phyloP scores from a whole-genome alignment of 2,797 vertebrate genomes.

The Gallinago solitaria region DNA sequence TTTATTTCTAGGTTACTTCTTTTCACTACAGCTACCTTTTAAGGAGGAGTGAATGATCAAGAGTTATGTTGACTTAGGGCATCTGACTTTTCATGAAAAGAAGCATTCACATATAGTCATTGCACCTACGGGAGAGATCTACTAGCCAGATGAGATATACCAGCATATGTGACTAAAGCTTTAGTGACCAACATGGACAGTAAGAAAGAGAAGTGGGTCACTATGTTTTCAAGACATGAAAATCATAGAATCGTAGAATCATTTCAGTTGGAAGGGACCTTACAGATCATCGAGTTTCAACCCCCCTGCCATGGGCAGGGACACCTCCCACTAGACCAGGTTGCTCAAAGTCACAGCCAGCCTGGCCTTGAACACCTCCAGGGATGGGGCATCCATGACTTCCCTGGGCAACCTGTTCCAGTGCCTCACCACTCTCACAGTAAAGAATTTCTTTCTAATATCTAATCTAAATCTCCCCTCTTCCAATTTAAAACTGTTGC shows the following conservation, averaged over 20 bases:
- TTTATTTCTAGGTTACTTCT: background rate
- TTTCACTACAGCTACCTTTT: background rate
- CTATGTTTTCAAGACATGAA: background rate
- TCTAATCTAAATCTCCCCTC: too few relatives aligned
- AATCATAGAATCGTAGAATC: background rate
- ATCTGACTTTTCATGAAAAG: background rate
- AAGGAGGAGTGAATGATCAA: background rate
- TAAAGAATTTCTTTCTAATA: too few relatives aligned
- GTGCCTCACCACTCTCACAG: too few relatives aligned
- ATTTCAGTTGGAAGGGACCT: too few relatives aligned
- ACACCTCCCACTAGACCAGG: too few relatives aligned
- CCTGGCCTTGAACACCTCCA: too few relatives aligned
- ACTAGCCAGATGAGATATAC: background rate
- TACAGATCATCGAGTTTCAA: too few relatives aligned
- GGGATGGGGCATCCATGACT: too few relatives aligned
- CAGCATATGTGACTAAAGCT: background rate
- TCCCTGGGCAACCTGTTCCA: too few relatives aligned
- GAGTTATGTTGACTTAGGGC: background rate
- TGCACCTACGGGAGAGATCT: background rate
- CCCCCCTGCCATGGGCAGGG: too few relatives aligned
- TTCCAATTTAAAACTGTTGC: too few relatives aligned
- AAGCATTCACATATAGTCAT: background rate
- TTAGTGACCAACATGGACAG: background rate
- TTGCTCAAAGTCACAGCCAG: too few relatives aligned
- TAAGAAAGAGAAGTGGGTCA: background rate